A percentile compares a stretch with the other conserved stretches of the same genome.
These are phyloP conservation scores for Cepaea hortensis DNA, from an alignment of 2,888 invertebrate genomes.

Conservation along the genomic window DNA sequence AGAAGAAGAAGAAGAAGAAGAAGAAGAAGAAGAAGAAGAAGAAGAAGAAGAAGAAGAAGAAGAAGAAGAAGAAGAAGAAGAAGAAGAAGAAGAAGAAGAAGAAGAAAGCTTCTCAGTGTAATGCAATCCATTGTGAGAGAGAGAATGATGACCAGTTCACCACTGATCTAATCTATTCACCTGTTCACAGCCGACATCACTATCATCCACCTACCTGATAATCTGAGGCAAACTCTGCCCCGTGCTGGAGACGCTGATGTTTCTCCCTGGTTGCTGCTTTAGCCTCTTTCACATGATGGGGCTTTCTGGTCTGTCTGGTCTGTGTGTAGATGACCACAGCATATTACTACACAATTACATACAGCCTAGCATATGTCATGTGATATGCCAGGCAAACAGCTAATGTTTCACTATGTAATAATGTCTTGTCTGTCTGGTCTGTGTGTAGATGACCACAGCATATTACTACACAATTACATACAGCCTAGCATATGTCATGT, in stretches of 20 bases:
- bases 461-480: not conserved
- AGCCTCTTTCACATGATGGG: constrained; percentile 45
- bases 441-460: constrained; percentile 8
- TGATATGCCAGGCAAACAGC: not conserved
- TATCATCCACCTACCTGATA: constrained; percentile 39
- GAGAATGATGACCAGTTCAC: not conserved
- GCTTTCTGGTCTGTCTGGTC: constrained; percentile 42
- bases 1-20: too few relatives aligned
- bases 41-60: too few relatives aligned
- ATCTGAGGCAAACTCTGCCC: constrained; percentile 60
- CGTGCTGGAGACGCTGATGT: constrained; percentile 58
- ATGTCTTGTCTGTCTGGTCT: constrained; percentile 40
- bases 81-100: too few relatives aligned
- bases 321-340: constrained; percentile 17
- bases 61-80: too few relatives aligned
- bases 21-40: too few relatives aligned
- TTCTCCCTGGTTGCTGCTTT: constrained; percentile 58
- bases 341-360: not conserved
- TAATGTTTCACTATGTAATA: too few relatives aligned
- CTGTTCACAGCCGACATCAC: not conserved
- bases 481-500: not conserved
- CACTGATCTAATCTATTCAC: not conserved
- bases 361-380: not conserved
- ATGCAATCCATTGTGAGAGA: too few relatives aligned
- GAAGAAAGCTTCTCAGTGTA: too few relatives aligned